Evolutionary conservation across 2,797 vertebrate genomes (phyloP).

Genomic region (Amphiprion clarkii): DNA sequence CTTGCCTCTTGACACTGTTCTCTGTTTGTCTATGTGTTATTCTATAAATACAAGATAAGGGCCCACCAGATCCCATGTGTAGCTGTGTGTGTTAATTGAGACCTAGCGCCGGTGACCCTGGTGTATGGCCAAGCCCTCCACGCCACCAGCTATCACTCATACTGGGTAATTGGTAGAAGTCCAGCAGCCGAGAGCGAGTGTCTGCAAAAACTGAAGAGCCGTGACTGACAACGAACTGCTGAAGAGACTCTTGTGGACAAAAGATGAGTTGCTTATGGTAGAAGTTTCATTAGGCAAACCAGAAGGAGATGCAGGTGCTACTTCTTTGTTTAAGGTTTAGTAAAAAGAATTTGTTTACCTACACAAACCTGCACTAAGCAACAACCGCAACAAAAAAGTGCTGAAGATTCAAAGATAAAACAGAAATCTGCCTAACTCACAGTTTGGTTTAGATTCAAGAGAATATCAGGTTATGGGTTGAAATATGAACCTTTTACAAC

Average conservation of each 20-base stretch:
- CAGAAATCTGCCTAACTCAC: too few species aligned
- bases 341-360: not conserved
- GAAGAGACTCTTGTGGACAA: constrained; percentile 24
- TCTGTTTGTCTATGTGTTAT: constrained; percentile 72
- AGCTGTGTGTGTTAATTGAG: constrained; percentile 79
- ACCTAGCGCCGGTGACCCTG: constrained; percentile 71
- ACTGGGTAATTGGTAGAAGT: constrained; percentile 72
- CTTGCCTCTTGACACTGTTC: constrained; percentile 58
- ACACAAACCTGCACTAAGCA: not conserved
- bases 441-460: too few species aligned
- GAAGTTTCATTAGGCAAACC: constrained; percentile 10
- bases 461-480: too few species aligned
- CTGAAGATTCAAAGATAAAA: too few species aligned
- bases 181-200: constrained; percentile 30
- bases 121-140: constrained; percentile 48
- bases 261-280: constrained; percentile 10
- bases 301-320: constrained; percentile 8
- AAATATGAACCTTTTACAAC: too few species aligned
- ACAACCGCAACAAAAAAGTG: not conserved
- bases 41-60: constrained; percentile 78
- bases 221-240: constrained; percentile 40
- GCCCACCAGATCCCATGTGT: constrained; percentile 70
- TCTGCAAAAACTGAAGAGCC: constrained; percentile 18
- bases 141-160: constrained; percentile 71
- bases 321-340: not conserved